These are phyloP conservation scores for Prinia subflava DNA, from an alignment of 2,113 vertebrate species.

Conservation along the genomic window DNA sequence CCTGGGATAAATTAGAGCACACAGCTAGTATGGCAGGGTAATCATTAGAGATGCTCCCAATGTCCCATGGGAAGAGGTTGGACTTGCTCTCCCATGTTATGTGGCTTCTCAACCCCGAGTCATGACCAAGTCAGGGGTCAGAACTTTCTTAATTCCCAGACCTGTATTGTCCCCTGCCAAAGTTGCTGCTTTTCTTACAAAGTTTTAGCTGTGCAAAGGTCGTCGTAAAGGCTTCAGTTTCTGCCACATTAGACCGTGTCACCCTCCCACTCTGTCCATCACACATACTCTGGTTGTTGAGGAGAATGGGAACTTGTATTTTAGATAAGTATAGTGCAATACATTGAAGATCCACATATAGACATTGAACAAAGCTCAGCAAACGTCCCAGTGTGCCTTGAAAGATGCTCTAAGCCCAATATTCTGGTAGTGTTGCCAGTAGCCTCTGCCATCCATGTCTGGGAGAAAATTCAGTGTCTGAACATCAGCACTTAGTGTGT, in stretches of 20 bases:
- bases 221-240: background rate
- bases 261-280: rapidly evolving
- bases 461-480: background rate
- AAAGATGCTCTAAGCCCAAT: background rate
- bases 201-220: background rate
- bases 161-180: background rate
- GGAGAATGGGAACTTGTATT: background rate
- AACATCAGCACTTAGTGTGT: background rate
- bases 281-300: background rate
- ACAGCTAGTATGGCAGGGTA: background rate
- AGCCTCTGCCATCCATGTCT: background rate
- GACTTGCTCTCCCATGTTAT: background rate
- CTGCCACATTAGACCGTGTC: background rate
- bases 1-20: background rate
- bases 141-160: background rate
- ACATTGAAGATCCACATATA: background rate
- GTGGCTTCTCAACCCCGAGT: background rate
- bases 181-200: background rate
- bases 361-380: background rate
- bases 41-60: background rate
- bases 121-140: background rate
- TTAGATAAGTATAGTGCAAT: background rate
- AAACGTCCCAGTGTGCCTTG: background rate
- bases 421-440: background rate
- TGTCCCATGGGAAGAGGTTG: background rate